Base-by-base conservation (phyloP, 2,888 invertebrate genomes). In the Sinohyriopsis cumingii region DNA sequence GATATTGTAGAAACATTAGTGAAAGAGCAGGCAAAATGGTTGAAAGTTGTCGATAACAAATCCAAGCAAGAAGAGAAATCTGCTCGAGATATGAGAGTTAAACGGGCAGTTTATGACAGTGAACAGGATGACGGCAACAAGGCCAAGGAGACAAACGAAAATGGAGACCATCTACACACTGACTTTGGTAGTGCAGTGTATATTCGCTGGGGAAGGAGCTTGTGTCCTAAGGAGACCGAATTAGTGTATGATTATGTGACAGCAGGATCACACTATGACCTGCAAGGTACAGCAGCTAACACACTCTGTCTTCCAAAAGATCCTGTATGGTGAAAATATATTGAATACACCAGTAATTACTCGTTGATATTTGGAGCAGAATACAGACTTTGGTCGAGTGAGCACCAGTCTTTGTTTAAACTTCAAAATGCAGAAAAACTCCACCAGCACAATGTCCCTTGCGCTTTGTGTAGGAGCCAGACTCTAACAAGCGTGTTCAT, bases 401-500 rank as follows among this genome's bases (percentile, higher is more conserved):
- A 76, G 65, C 74, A 73, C 57, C 45, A 45, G 45, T 3, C 3
- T 45, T 12, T 45, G 15, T 45, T 45, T 15, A 45, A 45, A 15
- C 15, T 45, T 45, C 53, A 61, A 20, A 65, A 61, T n/a, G 65
- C 64, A 7, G 70, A 59, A 5, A 56, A 53, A 20, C 24, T 68
- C 4, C 15, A 19, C 7, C 45, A 71, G 56, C 57, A 75, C 59
- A 74, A 80, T 55, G 66, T 73, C 4, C 79, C 81, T 12, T 80
- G 81, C 56, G 76, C 77, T 12, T 76, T 80, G 24, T 80, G 79
- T 28, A 59, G 69, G 25, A 68, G 64, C 33, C 55, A 28, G 5
- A 25, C 53, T 6, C 63, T 72, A n/a, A 56, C 62, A 19, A 70
- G 59, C 22, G 55, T 59, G 56, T 54, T 78, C 19, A 78, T 81